Base-by-base conservation (phyloP, 35 echinoderm and acorn worm species). In the Heliocidaris erythrogramma region DNA sequence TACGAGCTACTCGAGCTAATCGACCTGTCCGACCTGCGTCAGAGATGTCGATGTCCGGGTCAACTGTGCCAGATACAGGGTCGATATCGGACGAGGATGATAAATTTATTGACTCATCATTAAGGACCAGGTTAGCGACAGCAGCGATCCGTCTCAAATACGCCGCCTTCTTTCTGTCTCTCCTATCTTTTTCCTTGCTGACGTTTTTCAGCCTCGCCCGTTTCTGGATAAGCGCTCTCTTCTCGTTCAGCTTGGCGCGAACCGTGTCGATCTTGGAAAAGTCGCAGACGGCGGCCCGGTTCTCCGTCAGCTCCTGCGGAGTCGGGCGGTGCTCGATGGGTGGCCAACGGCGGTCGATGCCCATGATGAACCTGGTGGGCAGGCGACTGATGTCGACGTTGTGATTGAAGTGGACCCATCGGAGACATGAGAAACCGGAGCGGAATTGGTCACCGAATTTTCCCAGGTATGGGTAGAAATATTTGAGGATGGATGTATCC, bases 381-480 rank as follows among this genome's bases (percentile, higher is more conserved):
- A 92, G 47, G 49, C 48, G 27, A 16, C 13, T 32, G 48, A 92
- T 92, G 49, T 92, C 49, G 48, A 56, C 27, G 49, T 92, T 92
- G 49, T 92, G 91, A 29, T 92, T 92, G 91, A 92, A 59, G 49
- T 92, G 30, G 16, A 92, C 50, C 91, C 91, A 92, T 30, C 91
- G 91, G 47, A 92, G 48, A n/a, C 91, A 17, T 11, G 47, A n/a
- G 24, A 92, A 92, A 30, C 91, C 91, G 13, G 48, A 49, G 29
- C 91, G 91, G 27, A 92, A 92, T 11, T 30, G 48, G 29, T 92
- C 49, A 12, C 91, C 91, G 21, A 30, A 92, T 21, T 30, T 30
- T 30, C 91, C 91, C 47, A 92, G 91, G 91, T 50, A 92, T 18
- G 91, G 91, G 49, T 92, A 92, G 91, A 92, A 50, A 30, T 92